Percentiles rank a stretch among this genome's conserved stretches.
Conservation (phyloP, 2,797 vertebrate genomes). For the Alcedo atthis region DNA sequence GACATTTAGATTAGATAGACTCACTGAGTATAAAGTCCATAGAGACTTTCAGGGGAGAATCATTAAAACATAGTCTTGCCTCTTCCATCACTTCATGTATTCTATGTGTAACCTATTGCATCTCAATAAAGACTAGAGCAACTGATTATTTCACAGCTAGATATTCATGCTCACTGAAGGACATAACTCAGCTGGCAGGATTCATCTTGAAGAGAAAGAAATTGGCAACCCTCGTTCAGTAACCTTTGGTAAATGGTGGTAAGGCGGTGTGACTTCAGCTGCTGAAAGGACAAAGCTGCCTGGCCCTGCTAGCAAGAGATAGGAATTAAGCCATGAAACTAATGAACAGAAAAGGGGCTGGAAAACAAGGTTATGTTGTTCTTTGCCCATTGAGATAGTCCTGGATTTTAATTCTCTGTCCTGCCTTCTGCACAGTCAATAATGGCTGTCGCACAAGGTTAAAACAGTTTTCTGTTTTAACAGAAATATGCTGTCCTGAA, state of each 20-base stretch:
- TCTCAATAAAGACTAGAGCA: neutral
- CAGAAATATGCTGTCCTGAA: neutral
- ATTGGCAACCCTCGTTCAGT: neutral
- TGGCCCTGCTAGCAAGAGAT: conserved; percentile 54
- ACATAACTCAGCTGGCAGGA: conserved; percentile 13
- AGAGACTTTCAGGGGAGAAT: neutral
- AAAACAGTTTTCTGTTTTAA: neutral
- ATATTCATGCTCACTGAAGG: neutral
- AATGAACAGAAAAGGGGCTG: conserved; percentile 21
- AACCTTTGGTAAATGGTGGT: neutral
- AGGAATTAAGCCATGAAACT: conserved; percentile 70
- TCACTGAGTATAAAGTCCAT: neutral
- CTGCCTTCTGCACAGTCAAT: neutral
- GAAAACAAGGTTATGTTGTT: conserved; percentile 54
- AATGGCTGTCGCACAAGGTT: neutral
- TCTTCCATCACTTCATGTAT: neutral
- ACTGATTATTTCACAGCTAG: neutral
- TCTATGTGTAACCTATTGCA: neutral
- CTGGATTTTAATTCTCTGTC: conserved; percentile 32
- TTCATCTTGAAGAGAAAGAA: conserved; percentile 38
- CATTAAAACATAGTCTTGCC: neutral
- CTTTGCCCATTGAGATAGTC: neutral
- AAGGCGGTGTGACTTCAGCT: conserved; percentile 27
- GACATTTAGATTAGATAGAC: neutral
- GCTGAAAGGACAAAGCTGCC: conserved; percentile 43